These are phyloP conservation scores for Rhingia campestris DNA, from an alignment of 2,888 invertebrate genomes.

Conservation along the genomic window DNA sequence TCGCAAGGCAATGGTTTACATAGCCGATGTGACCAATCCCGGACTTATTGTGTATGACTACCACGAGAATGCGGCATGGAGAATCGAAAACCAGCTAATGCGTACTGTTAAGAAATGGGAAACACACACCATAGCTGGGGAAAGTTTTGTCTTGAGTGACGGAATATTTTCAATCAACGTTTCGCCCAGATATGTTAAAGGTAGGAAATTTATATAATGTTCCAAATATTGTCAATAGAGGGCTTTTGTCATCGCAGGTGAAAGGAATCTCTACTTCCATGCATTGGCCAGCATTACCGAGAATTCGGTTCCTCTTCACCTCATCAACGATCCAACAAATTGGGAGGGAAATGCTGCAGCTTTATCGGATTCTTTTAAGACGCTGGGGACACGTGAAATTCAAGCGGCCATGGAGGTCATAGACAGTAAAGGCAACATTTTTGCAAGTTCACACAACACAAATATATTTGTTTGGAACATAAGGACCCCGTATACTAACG, in stretches of 20 bases:
- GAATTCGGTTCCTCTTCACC: conserved; percentile 84
- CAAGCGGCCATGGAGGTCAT: conserved; percentile 90
- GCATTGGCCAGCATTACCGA: conserved; percentile 86
- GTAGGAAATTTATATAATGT: conserved; percentile 9
- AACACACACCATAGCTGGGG: conserved; percentile 84
- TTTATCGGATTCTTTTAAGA: conserved; percentile 83
- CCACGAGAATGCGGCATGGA: conserved; percentile 84
- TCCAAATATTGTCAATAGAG: conserved; percentile 34
- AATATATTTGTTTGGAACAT: conserved; percentile 88
- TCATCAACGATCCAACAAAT: conserved; percentile 84
- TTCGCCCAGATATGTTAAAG: conserved; percentile 71
- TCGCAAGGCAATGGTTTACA: conserved; percentile 85
- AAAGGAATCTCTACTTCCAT: conserved; percentile 85
- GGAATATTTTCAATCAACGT: conserved; percentile 86
- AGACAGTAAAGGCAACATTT: conserved; percentile 79
- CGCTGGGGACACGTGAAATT: conserved; percentile 85
- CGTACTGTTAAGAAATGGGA: conserved; percentile 85
- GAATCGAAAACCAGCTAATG: conserved; percentile 84
- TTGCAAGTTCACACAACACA: conserved; percentile 86
- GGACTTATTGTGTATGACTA: conserved; percentile 86
- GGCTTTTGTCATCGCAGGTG: conserved; percentile 14
- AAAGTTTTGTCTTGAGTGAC: conserved; percentile 87
- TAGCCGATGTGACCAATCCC: conserved; percentile 85
- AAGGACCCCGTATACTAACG: conserved; percentile 84
- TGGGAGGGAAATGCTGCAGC: conserved; percentile 83